Conservation (phyloP, 2,888 invertebrate genomes). For the Plagodis pulveraria region DNA sequence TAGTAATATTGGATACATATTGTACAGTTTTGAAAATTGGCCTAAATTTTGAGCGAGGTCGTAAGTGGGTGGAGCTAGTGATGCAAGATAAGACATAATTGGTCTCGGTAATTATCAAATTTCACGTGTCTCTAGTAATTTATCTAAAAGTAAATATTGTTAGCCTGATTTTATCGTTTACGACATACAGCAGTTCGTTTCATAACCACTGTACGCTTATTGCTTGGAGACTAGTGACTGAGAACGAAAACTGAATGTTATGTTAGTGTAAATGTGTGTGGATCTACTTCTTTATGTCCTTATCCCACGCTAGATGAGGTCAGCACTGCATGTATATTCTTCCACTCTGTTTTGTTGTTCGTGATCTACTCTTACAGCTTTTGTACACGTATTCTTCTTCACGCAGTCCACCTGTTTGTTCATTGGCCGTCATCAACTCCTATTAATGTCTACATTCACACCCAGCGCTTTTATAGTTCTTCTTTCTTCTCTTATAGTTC, state of each 20-base stretch:
- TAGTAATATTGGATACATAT: slow-evolving; percentile 10
- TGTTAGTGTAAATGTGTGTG: no score
- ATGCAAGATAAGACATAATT: slow-evolving; percentile 75
- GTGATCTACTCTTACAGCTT: slow-evolving; percentile 13
- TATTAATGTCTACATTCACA: no score
- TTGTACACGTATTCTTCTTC: slow-evolving; percentile 41
- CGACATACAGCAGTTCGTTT: slow-evolving; percentile 62
- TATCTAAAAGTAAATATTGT: slow-evolving; percentile 78
- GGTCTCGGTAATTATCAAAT: slow-evolving; percentile 76
- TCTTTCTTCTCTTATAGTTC: no score
- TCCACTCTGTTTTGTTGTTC: no score
- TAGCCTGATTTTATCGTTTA: slow-evolving; percentile 65
- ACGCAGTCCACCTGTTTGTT: no score
- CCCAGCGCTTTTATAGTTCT: no score
- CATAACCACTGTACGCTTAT: slow-evolving; percentile 53
- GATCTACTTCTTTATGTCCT: no score
- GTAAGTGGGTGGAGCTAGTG: slow-evolving; percentile 65
- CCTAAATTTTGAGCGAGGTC: slow-evolving; percentile 35
- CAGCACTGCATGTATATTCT: no score
- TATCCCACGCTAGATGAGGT: no score
- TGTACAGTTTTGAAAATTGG: slow-evolving; percentile 32
- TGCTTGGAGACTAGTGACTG: slow-evolving; percentile 47
- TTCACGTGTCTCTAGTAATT: slow-evolving; percentile 70
- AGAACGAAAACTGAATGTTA: slow-evolving; percentile 43
- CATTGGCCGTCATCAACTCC: no score